Base-by-base conservation (phyloP, 1,140 invertebrate species). In the Danaus plexippus region DNA sequence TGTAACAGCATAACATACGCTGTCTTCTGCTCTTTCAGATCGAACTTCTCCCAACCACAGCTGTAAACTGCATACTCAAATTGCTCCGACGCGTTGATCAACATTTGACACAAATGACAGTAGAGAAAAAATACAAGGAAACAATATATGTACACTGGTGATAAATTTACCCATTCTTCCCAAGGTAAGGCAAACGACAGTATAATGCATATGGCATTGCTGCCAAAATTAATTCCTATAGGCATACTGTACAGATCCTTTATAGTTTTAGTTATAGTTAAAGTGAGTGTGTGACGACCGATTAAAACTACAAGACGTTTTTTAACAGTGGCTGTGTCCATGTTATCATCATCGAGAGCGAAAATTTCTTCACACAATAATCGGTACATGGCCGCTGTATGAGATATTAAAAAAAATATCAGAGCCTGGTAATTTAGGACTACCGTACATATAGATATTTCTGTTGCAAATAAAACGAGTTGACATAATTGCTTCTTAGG, bases 21-120 rank as follows among this genome's bases (percentile, higher is more conserved):
- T 9, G 65, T 53, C 63, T 71, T 84, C 62, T 69, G 66, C 42
- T 82, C 75, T 7, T 76, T 74, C 13, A 77, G 22, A 44, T 61
- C 52, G 54, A 82, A 84, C 5, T 73, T 75, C 53, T 85, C 77
- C 83, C 83, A 87, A 0, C 81, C 81, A 51, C 83, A 87, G 11
- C 69, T 61, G 48, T 87, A 87, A 0, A 87, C 67, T 0, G 79
- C 60, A 9, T 46, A 64, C 32, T 75, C 77, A 50, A 82, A 85
- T 2, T 32, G 7, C 45, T 84, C 73, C 7, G 80, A 71, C 6
- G 75, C 70, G 55, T 80, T 73, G 6, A 73, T 75, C 42, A 87
- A 51, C 9, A 61, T 64, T 49, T 87, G 81, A 54, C 83, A 73
- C 1, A 84, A 59, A 18, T 71, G 81, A 59, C 79, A 82, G 54